Evolutionary conservation across 1,140 invertebrate genomes (phyloP).

Genomic region (Drosophila prosaltans): DNA sequence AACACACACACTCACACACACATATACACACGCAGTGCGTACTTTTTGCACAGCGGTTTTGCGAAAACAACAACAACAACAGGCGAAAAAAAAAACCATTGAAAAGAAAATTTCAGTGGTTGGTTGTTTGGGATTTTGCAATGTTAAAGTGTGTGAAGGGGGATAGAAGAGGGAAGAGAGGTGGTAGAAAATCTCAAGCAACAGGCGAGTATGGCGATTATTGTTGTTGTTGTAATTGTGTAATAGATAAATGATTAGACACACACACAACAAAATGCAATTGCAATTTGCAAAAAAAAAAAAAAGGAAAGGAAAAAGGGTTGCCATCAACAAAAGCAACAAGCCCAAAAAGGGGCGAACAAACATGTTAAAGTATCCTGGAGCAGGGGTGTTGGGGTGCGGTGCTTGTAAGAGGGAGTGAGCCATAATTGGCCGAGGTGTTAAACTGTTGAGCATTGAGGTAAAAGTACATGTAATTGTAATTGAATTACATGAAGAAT

Average conservation of each 20-base stretch:
- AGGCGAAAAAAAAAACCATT: constrained; percentile 4
- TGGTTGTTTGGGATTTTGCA: constrained; percentile 12
- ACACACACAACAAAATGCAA: constrained; percentile 46
- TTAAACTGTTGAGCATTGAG: too few relatives aligned
- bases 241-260: constrained; percentile 78
- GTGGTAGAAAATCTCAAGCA: constrained; percentile 33
- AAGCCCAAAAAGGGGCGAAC: background rate
- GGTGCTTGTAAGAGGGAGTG: too few relatives aligned
- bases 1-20: constrained; percentile 8
- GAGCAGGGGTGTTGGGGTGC: too few relatives aligned
- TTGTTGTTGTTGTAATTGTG: constrained; percentile 70
- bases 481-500: too few relatives aligned
- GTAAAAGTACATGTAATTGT: too few relatives aligned
- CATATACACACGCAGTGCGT: constrained; percentile 11
- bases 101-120: constrained; percentile 16
- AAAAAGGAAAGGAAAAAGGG: too few relatives aligned
- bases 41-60: constrained; percentile 6
- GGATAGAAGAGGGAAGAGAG: constrained; percentile 18
- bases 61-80: background rate
- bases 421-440: too few relatives aligned
- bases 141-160: background rate
- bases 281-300: constrained; percentile 37
- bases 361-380: background rate
- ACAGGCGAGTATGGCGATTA: constrained; percentile 58
- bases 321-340: background rate